phyloP scores from a whole-genome alignment of 1,140 invertebrate genomes.

The Amyelois transitella region DNA sequence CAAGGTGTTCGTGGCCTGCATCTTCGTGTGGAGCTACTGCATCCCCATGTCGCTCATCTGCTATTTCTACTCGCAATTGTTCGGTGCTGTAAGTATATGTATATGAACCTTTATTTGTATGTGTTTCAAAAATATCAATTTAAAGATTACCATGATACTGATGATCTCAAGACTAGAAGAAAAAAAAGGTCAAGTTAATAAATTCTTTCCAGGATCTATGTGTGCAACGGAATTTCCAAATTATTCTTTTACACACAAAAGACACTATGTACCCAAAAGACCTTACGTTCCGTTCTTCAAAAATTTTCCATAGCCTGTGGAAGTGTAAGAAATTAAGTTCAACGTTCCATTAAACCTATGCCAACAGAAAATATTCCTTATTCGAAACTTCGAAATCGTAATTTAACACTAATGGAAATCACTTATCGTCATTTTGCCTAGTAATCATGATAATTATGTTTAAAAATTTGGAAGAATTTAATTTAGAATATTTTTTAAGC shows the following conservation, averaged over 20 bases:
- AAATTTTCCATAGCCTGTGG: too few species aligned
- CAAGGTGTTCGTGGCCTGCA: slow-evolving; percentile 79
- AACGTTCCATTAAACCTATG: slow-evolving; percentile 14
- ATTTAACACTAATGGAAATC: neutral
- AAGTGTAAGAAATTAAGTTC: slow-evolving; percentile 11
- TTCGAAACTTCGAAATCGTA: neutral
- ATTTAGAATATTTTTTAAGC: too few species aligned
- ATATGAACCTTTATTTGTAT: too few species aligned
- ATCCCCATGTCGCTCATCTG: slow-evolving; percentile 81
- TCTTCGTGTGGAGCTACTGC: slow-evolving; percentile 82
- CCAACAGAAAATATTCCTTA: neutral
- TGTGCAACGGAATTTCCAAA: too few species aligned
- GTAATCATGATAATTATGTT: neutral
- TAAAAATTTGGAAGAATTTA: too few species aligned
- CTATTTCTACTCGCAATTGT: slow-evolving; percentile 81
- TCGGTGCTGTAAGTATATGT: slow-evolving; percentile 75
- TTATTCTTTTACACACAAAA: neutral
- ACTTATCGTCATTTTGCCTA: neutral
- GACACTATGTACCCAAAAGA: too few species aligned
- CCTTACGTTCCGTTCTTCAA: too few species aligned
- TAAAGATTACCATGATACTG: too few species aligned
- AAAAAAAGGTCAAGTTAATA: too few species aligned
- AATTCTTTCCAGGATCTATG: too few species aligned
- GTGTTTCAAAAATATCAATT: too few species aligned
- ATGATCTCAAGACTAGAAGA: too few species aligned